Evolutionary conservation across 1,140 invertebrate species (phyloP).

Genomic region (Cepaea nemoralis): DNA sequence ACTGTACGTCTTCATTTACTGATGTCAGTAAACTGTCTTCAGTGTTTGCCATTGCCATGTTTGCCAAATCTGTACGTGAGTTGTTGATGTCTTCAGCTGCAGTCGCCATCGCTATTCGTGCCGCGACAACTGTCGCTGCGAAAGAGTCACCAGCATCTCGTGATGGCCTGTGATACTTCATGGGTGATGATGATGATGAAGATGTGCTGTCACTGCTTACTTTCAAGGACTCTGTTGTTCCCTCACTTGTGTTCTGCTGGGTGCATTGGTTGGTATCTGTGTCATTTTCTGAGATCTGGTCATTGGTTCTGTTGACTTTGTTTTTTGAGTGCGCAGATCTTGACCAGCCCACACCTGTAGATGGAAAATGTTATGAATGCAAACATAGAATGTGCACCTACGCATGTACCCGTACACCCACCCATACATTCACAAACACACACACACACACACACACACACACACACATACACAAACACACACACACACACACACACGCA

Average conservation of each 20-base stretch:
- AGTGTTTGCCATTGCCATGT: background rate
- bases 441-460: too few species aligned
- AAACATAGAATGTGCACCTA: too few species aligned
- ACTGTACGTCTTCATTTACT: background rate
- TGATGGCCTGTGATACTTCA: background rate
- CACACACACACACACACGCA: too few species aligned
- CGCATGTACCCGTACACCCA: too few species aligned
- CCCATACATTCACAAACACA: too few species aligned
- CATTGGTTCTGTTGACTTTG: background rate
- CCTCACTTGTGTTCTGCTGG: background rate
- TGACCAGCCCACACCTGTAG: background rate
- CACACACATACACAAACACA: too few species aligned
- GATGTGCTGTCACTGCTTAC: background rate
- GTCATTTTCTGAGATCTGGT: background rate
- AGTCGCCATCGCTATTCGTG: background rate
- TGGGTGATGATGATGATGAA: background rate
- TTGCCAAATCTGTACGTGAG: too few species aligned
- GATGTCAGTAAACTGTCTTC: too few species aligned
- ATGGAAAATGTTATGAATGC: too few species aligned
- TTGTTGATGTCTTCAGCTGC: background rate
- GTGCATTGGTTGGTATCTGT: background rate
- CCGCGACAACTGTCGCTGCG: background rate
- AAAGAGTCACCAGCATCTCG: background rate
- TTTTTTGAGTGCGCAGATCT: background rate
- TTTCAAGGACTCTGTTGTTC: background rate